Percentiles rank a stretch among this genome's conserved stretches.
Conservation (phyloP, 2,113 vertebrate species). For the Nicator chloris region DNA sequence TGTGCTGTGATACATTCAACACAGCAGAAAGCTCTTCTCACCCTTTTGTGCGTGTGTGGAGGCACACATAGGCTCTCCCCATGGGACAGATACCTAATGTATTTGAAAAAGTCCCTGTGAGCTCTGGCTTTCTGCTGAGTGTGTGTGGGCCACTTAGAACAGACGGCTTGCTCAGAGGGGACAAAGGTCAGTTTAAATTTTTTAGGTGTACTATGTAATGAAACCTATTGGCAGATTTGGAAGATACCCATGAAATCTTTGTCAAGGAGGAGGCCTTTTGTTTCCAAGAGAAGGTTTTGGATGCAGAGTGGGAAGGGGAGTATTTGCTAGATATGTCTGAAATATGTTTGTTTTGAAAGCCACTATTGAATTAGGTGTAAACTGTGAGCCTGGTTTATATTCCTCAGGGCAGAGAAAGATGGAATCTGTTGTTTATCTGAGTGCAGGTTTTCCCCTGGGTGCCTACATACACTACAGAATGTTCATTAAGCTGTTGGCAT, state of each 20-base stretch:
- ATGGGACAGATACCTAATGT: not conserved
- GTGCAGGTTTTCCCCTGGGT: not conserved
- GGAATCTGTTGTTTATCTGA: not conserved
- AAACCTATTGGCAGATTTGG: not conserved
- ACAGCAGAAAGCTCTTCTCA: not conserved
- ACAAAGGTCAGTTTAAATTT: constrained; percentile 17
- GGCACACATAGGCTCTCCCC: not conserved
- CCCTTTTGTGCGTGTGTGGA: accelerated
- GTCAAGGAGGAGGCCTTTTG: not conserved
- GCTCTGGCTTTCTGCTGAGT: not conserved
- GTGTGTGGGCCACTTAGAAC: not conserved
- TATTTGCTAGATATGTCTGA: not conserved
- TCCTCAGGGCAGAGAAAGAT: not conserved
- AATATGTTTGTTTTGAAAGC: constrained; percentile 17
- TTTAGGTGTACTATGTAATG: constrained; percentile 7
- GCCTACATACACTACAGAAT: not conserved
- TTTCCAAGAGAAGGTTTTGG: not conserved
- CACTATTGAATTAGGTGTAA: not conserved
- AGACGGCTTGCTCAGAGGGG: not conserved
- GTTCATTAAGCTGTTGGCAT: not conserved
- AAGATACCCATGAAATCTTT: not conserved
- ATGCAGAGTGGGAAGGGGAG: not conserved
- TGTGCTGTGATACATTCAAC: not conserved
- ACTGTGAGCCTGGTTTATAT: not conserved
- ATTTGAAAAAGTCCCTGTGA: not conserved